Conservation (phyloP, 2,797 vertebrate genomes). For the Peromyscus aztecus region DNA sequence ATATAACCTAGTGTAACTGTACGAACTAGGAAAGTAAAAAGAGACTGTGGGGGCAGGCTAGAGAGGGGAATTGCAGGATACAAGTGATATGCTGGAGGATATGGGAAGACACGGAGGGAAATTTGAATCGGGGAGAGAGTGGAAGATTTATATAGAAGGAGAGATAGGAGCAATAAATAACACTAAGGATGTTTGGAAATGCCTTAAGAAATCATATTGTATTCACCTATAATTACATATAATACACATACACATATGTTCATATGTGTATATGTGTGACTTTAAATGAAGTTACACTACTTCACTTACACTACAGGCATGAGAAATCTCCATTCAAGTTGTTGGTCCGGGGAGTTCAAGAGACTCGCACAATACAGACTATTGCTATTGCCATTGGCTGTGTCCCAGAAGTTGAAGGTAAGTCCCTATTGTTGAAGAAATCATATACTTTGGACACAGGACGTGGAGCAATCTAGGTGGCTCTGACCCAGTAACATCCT, state of each 20-base stretch:
- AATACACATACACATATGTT: neutral
- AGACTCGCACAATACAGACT: neutral
- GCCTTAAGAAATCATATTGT: neutral
- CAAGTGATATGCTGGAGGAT: neutral
- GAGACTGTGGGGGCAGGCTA: neutral
- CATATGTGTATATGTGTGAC: neutral
- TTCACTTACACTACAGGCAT: neutral
- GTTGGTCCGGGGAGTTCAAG: neutral
- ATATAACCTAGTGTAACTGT: neutral
- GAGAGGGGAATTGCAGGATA: no score
- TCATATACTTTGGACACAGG: neutral
- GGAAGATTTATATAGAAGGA: neutral
- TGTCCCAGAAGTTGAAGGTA: neutral
- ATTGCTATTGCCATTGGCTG: neutral
- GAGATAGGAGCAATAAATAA: neutral
- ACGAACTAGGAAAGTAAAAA: neutral
- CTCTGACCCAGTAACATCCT: neutral
- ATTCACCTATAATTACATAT: neutral
- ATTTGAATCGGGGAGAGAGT: neutral
- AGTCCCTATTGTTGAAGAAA: neutral
- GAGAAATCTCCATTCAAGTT: neutral
- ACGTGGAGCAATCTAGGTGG: neutral
- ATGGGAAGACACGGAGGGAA: neutral
- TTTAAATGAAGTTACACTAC: neutral
- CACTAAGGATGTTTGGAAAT: neutral